A percentile compares a stretch with the other conserved stretches of the same genome.
Evolutionary conservation across 2,113 vertebrate genomes (phyloP).

Genomic region (Hirundichthys speculiger): DNA sequence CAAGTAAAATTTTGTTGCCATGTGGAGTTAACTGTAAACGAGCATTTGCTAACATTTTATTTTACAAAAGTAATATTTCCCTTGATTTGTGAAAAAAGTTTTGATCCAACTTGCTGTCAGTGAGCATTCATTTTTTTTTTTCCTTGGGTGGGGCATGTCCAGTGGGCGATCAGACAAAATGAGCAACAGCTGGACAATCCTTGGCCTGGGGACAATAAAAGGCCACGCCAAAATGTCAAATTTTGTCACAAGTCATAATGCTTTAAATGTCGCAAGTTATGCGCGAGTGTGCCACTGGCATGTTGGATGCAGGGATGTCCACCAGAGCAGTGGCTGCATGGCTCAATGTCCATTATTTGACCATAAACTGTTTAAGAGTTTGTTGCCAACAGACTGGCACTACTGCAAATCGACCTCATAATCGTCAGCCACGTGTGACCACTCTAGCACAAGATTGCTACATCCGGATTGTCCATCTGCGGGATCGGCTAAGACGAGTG

Average conservation of each 20-base stretch:
- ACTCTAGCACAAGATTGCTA: too few species aligned
- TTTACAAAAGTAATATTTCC: constrained; percentile 3
- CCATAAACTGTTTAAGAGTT: neutral
- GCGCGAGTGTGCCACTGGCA: neutral
- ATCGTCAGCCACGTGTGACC: too few species aligned
- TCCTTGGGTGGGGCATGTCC: neutral
- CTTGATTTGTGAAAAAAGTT: constrained; percentile 4
- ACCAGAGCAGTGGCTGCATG: neutral
- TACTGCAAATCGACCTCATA: too few species aligned
- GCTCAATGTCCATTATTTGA: constrained; percentile 2
- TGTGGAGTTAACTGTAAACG: constrained; percentile 1
- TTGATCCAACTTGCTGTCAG: neutral
- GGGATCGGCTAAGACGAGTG: too few species aligned
- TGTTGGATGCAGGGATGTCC: neutral
- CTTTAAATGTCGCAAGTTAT: neutral
- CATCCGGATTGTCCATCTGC: too few species aligned
- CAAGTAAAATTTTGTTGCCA: neutral
- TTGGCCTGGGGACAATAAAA: too few species aligned
- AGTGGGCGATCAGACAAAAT: constrained; percentile 4
- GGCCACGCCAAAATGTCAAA: too few species aligned
- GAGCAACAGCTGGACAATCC: neutral
- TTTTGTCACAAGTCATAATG: too few species aligned
- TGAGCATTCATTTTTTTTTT: neutral
- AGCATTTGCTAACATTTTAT: neutral
- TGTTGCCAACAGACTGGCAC: too few species aligned